Base-by-base conservation (phyloP, 2,113 vertebrate species). In the Stomatorhinus ivindoensis region DNA sequence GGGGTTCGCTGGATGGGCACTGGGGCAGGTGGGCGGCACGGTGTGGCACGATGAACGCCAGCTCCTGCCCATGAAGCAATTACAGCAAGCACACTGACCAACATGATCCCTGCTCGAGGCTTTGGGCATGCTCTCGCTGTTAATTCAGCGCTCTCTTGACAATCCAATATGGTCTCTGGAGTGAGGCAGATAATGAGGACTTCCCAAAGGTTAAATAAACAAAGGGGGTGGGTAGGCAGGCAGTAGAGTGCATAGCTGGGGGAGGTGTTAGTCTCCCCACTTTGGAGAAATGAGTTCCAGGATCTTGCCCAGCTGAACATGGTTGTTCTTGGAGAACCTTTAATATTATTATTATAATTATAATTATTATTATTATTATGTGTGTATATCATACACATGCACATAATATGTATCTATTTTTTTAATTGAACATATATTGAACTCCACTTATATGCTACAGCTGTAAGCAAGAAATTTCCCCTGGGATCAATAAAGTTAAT, bases 181-280 rank as follows among this genome's bases (percentile, higher is more conserved):
- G 91, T 91, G 88, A 91, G 91, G 91, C 47, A 88, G 92, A 93
- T 95, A 96, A 95, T 96, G 93, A 95, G 94, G 94, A 95, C 94
- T 94, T 94, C 93, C 93, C 95, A 95, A 96, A 95, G 95, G 95
- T 96, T 95, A 95, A 94, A 92, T 92, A 94, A 95, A 95, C 94
- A 95, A 88, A 91, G 92, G 27, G 24, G 88, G 90, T 90, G 89
- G 42, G 53, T 1, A 7, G 82, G 15, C 35, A 15, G 39, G 9
- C 21, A 27, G 7, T n/a, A 1, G 10, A n/a, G 24, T 61, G 55
- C 55, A n/a, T 61, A 10, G n/a, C 55, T n/a, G 82, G 3, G 42
- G 82, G 88, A 42, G 73, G 73, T 48, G 80, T 50, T 31, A 87
- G 46, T 2, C 61, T 46, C n/a, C 15, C 46, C 5, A 13, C 65